phyloP scores from a whole-genome alignment of 2,113 vertebrate genomes.

The Zingel zingel region DNA sequence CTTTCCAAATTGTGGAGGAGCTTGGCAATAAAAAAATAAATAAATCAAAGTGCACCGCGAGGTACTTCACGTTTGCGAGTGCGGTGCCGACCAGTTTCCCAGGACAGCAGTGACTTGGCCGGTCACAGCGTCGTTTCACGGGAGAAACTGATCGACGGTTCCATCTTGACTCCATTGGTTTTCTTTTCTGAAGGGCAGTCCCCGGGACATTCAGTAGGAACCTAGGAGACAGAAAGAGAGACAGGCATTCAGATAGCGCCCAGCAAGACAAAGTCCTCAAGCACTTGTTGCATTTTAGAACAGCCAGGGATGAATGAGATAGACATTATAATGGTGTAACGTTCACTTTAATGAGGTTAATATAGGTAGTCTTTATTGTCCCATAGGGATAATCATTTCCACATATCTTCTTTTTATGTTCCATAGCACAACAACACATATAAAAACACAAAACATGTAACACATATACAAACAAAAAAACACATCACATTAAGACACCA shows the following conservation, averaged over 20 bases:
- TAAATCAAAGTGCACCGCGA: constrained; percentile 12
- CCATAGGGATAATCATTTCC: no score
- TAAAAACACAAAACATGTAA: no score
- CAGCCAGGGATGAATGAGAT: neutral
- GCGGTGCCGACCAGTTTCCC: neutral
- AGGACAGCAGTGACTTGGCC: neutral
- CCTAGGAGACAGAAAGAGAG: constrained; percentile 44
- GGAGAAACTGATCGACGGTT: constrained; percentile 67
- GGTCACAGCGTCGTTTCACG: constrained; percentile 79
- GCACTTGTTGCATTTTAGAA: neutral
- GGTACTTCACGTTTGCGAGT: neutral
- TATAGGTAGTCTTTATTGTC: no score
- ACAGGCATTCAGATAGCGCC: neutral
- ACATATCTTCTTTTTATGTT: no score
- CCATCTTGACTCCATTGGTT: constrained; percentile 45
- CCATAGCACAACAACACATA: no score
- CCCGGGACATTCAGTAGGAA: constrained; percentile 48
- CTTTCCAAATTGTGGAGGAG: neutral
- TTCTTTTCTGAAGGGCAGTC: constrained; percentile 52
- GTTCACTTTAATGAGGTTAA: no score
- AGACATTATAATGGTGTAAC: no score
- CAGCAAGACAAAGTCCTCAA: neutral
- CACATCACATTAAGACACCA: no score
- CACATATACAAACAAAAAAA: no score
- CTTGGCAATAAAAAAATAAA: constrained; percentile 28